A percentile compares a stretch with the other conserved stretches of the same genome.
Evolutionary conservation across 2,797 vertebrate genomes (phyloP).

Genomic region (Cryptoblepharus egeriae): DNA sequence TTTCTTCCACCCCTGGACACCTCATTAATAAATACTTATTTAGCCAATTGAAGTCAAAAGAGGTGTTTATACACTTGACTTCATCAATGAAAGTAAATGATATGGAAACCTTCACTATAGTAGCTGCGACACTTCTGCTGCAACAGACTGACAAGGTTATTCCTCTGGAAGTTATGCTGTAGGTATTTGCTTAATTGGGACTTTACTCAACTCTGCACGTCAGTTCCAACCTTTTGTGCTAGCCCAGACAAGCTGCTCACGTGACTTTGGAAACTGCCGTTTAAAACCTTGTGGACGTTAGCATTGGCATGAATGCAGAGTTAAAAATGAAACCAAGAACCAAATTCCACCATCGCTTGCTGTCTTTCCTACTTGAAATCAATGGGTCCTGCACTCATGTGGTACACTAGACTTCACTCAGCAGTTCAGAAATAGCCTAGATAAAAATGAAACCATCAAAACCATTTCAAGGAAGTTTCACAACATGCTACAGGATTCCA

Average conservation of each 20-base stretch:
- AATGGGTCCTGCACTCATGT: slow-evolving; percentile 8
- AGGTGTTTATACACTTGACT: slow-evolving; percentile 32
- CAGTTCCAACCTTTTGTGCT: neutral
- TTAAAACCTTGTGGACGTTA: slow-evolving; percentile 33
- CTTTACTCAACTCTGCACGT: slow-evolving; percentile 4
- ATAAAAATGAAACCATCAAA: slow-evolving; percentile 62
- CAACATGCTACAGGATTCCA: neutral
- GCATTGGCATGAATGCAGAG: neutral
- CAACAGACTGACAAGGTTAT: too few relatives aligned
- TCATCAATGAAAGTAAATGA: neutral
- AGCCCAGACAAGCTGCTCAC: neutral
- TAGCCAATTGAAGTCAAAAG: slow-evolving; percentile 61
- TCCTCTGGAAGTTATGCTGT: too few relatives aligned
- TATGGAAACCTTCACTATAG: slow-evolving; percentile 15
- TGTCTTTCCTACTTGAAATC: slow-evolving; percentile 14
- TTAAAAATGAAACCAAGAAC: slow-evolving; percentile 40
- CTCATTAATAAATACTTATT: slow-evolving; percentile 39
- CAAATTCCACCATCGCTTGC: slow-evolving; percentile 1
- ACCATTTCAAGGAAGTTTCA: neutral
- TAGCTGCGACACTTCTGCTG: neutral
- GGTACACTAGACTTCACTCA: slow-evolving; percentile 47
- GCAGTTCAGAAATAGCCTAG: slow-evolving; percentile 44
- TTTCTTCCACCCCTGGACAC: neutral
- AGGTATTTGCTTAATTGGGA: neutral
- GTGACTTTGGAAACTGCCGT: slow-evolving; percentile 30